Base-by-base conservation (phyloP, 1,140 invertebrate species). In the Lethrus apterus region DNA sequence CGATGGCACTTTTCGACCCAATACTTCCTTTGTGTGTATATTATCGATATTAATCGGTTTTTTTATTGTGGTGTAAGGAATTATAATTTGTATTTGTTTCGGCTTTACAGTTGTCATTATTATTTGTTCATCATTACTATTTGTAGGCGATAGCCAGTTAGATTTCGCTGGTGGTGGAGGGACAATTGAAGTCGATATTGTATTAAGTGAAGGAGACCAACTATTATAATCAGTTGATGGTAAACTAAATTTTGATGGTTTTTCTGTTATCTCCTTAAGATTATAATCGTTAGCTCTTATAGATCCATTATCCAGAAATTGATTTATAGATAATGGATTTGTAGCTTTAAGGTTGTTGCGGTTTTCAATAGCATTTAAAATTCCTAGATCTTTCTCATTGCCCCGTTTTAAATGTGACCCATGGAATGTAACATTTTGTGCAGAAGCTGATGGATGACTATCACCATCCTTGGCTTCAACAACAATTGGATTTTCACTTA, bases 41-140 rank as follows among this genome's bases (percentile, higher is more conserved):
- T n/a, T n/a, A n/a, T n/a, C n/a, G n/a, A n/a, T n/a, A n/a, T n/a
- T n/a, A n/a, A n/a, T n/a, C n/a, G n/a, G n/a, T n/a, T n/a, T n/a
- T n/a, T n/a, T n/a, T n/a, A n/a, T 78, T 8, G 73, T 76, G 1
- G 79, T 83, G 52, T 86, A 87, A 0, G 85, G 84, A 47, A 88
- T 81, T 21, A 88, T 83, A 44, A 86, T 81, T 67, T 86, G 84
- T 9, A 82, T 71, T 63, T 80, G 66, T 60, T 76, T 77, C n/a
- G 70, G 64, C 46, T 65, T 65, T 44, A 57, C 60, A 1, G 58
- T 60, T n/a, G 56, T 47, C 13, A 50, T 32, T 17, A 32, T 13
- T 21, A 50, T 35, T 47, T 47, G 18, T 23, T 18, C 15, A 8
- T 20, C 15, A 13, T 21, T 14, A 14, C 32, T 10, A n/a, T n/a